Conservation (phyloP, 2,888 invertebrate genomes). For the Gnatocerus cornutus region DNA sequence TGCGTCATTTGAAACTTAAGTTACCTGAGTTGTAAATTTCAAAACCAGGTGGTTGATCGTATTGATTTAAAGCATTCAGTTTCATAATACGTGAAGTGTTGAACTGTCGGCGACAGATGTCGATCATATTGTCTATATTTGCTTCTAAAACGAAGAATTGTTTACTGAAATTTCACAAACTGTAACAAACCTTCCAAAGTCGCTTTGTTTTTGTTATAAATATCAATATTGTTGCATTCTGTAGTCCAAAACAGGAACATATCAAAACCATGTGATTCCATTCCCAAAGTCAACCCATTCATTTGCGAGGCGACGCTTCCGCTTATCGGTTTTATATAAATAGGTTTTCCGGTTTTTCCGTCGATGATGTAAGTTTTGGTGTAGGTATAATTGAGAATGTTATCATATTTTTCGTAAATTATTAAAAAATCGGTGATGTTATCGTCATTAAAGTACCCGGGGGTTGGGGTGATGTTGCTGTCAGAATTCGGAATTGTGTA, state of each 20-base stretch:
- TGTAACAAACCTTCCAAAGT: slow-evolving; percentile 50
- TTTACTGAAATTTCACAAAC: background rate
- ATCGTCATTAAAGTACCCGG: slow-evolving; percentile 86
- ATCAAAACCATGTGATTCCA: slow-evolving; percentile 81
- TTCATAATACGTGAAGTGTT: slow-evolving; percentile 80
- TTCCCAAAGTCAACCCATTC: slow-evolving; percentile 75
- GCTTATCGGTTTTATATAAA: slow-evolving; percentile 75
- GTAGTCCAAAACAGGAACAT: slow-evolving; percentile 86
- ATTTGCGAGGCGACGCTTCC: slow-evolving; percentile 78
- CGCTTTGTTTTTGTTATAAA: slow-evolving; percentile 47
- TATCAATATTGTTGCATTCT: slow-evolving; percentile 73
- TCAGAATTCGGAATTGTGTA: slow-evolving; percentile 79
- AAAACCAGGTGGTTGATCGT: slow-evolving; percentile 81
- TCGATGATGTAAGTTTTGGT: slow-evolving; percentile 78
- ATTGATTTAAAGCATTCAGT: slow-evolving; percentile 79
- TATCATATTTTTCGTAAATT: slow-evolving; percentile 72
- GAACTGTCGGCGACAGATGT: slow-evolving; percentile 71
- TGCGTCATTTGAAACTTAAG: background rate
- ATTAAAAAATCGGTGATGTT: slow-evolving; percentile 85
- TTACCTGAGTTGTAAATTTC: slow-evolving; percentile 82
- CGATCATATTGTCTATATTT: slow-evolving; percentile 46
- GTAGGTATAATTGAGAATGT: slow-evolving; percentile 71
- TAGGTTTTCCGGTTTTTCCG: slow-evolving; percentile 76
- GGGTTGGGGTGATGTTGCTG: slow-evolving; percentile 84
- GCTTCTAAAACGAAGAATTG: slow-evolving; percentile 13